A percentile compares a stretch with the other conserved stretches of the same genome.
phyloP scores from a whole-genome alignment of 2,113 vertebrate genomes.

The human region DNA sequence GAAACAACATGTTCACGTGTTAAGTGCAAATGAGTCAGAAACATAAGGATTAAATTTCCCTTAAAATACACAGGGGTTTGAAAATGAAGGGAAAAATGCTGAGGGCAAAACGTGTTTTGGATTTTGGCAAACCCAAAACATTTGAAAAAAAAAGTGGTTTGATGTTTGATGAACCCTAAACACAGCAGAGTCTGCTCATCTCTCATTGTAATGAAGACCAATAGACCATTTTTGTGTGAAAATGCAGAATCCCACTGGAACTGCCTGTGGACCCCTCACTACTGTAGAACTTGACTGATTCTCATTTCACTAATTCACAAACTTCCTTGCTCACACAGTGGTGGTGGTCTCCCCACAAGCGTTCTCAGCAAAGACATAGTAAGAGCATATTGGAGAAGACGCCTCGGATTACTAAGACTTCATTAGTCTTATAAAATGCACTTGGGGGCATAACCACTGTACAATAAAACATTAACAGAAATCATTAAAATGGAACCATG shows the following conservation, averaged over 20 bases:
- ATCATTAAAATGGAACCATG: constrained; percentile 73
- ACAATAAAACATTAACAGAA: constrained; percentile 76
- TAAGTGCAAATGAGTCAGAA: constrained; percentile 80
- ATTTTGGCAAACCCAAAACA: constrained; percentile 78
- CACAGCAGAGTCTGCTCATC: constrained; percentile 65
- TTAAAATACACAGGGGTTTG: constrained; percentile 77
- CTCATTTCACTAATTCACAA: constrained; percentile 58
- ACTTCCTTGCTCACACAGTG: constrained; percentile 41
- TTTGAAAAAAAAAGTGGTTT: constrained; percentile 69
- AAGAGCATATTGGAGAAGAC: constrained; percentile 61
- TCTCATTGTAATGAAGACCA: constrained; percentile 66
- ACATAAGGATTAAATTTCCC: constrained; percentile 80
- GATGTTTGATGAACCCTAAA: constrained; percentile 76
- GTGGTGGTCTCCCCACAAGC: constrained; percentile 62
- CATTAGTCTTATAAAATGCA: constrained; percentile 74
- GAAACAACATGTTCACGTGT: constrained; percentile 76
- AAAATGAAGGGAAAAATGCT: constrained; percentile 80
- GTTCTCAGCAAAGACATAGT: constrained; percentile 69
- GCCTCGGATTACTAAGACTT: constrained; percentile 74
- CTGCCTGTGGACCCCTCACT: constrained; percentile 23
- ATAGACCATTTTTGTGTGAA: constrained; percentile 63
- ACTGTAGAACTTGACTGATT: constrained; percentile 45
- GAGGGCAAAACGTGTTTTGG: constrained; percentile 79
- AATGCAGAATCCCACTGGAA: constrained; percentile 51
- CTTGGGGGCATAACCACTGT: constrained; percentile 70